Conservation (phyloP, 2,797 vertebrate species). For the Chrosomus eos region DNA sequence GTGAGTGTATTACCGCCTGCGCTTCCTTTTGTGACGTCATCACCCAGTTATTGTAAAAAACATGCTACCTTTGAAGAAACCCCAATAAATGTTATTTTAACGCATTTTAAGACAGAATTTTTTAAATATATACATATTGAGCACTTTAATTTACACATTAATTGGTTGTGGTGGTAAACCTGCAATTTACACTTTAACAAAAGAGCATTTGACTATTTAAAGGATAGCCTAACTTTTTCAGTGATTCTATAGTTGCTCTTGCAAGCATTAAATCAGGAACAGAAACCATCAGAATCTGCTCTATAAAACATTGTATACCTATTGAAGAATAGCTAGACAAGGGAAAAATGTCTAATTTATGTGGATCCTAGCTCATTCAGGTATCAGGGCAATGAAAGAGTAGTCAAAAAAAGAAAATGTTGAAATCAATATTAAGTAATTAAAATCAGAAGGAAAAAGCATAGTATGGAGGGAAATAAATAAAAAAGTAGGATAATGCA, state of each 20-base stretch:
- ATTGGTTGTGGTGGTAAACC: too few species aligned
- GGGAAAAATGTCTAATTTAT: neutral
- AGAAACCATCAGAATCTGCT: neutral
- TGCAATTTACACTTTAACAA: too few species aligned
- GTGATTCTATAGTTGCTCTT: neutral
- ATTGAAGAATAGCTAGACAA: neutral
- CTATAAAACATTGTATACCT: neutral
- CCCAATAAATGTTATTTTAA: too few species aligned
- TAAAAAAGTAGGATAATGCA: neutral
- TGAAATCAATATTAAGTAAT: neutral
- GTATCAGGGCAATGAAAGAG: neutral
- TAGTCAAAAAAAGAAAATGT: neutral
- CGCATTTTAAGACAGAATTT: too few species aligned
- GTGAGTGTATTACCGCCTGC: too few species aligned
- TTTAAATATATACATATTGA: too few species aligned
- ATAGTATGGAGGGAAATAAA: neutral
- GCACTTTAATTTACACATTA: too few species aligned
- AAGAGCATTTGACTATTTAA: neutral
- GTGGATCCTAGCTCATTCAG: neutral
- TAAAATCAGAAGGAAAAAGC: neutral
- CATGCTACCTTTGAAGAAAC: too few species aligned
- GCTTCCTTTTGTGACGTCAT: too few species aligned
- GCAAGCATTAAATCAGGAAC: neutral
- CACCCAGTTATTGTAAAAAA: too few species aligned
- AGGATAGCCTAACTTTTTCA: neutral